Conservation (phyloP, 2,797 vertebrate species). For the Aplochiton taeniatus region DNA sequence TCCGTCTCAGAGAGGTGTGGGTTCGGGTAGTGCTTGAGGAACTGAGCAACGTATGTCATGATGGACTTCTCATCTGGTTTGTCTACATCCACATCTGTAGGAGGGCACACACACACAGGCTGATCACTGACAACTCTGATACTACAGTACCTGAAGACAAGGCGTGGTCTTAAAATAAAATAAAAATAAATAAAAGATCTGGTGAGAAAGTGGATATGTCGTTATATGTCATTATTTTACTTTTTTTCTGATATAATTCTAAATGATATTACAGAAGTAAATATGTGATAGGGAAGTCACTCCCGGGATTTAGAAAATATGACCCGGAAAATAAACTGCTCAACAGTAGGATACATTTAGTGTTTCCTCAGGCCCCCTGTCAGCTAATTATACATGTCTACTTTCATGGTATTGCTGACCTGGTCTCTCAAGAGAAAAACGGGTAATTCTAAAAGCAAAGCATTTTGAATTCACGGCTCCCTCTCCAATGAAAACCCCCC, state of each 20-base stretch:
- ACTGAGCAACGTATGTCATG: slow-evolving; percentile 99
- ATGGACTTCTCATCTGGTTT: slow-evolving; percentile 99
- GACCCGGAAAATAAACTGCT: slow-evolving; percentile 3
- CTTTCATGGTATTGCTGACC: slow-evolving; percentile 48
- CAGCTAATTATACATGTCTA: slow-evolving; percentile 50
- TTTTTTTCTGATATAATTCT: too few species aligned
- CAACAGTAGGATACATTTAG: slow-evolving; percentile 33
- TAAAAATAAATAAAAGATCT: slow-evolving; percentile 14
- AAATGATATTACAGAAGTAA: too few species aligned
- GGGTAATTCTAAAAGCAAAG: slow-evolving; percentile 42
- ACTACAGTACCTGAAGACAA: too few species aligned
- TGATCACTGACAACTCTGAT: neutral
- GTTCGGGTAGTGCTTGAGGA: slow-evolving; percentile 94
- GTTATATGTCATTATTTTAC: too few species aligned
- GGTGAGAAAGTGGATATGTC: neutral
- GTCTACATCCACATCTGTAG: slow-evolving; percentile 94
- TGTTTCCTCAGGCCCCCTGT: slow-evolving; percentile 25
- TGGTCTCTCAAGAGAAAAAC: slow-evolving; percentile 42
- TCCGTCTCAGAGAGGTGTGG: slow-evolving; percentile 78
- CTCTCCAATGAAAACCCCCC: slow-evolving; percentile 40
- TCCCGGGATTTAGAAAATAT: slow-evolving; percentile 2
- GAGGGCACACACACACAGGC: slow-evolving; percentile 38
- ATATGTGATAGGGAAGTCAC: neutral
- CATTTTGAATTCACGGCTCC: slow-evolving; percentile 27
- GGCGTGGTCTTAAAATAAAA: neutral